Conservation (phyloP, 1,140 invertebrate species). For the Andricus grossulariae region DNA sequence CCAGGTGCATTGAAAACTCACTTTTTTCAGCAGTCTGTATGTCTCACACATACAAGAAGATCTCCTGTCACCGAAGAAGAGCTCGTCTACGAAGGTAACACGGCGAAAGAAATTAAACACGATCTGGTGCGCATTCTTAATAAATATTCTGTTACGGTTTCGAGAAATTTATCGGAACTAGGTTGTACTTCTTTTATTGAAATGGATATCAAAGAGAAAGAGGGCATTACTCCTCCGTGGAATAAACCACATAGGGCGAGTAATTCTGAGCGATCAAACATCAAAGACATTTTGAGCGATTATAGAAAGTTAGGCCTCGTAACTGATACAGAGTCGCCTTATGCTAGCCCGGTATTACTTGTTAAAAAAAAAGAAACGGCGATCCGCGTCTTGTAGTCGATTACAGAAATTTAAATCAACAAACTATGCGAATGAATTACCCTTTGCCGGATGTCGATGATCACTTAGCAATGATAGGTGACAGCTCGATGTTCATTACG, state of each 20-base stretch:
- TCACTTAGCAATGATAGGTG: too few species aligned
- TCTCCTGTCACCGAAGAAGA: too few species aligned
- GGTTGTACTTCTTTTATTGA: background rate
- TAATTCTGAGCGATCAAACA: background rate
- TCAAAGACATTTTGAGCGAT: background rate
- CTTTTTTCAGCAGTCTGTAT: too few species aligned
- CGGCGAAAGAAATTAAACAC: background rate
- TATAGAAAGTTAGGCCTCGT: background rate
- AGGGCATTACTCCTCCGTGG: background rate
- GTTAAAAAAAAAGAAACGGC: background rate
- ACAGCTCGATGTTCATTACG: too few species aligned
- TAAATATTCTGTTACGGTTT: background rate
- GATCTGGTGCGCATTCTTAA: background rate
- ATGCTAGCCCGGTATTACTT: background rate
- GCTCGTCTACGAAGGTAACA: too few species aligned
- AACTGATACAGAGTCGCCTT: background rate
- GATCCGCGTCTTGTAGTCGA: background rate
- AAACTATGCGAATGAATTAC: background rate
- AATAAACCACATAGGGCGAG: background rate
- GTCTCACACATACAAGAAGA: too few species aligned
- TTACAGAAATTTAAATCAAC: background rate
- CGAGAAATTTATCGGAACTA: background rate
- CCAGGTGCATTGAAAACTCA: too few species aligned
- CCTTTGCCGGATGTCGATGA: too few species aligned
- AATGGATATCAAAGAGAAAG: background rate